These are phyloP conservation scores for Hormiphora californensis DNA, from an alignment of 37 sponge, comb jelly and placozoan species.

Conservation along the genomic window DNA sequence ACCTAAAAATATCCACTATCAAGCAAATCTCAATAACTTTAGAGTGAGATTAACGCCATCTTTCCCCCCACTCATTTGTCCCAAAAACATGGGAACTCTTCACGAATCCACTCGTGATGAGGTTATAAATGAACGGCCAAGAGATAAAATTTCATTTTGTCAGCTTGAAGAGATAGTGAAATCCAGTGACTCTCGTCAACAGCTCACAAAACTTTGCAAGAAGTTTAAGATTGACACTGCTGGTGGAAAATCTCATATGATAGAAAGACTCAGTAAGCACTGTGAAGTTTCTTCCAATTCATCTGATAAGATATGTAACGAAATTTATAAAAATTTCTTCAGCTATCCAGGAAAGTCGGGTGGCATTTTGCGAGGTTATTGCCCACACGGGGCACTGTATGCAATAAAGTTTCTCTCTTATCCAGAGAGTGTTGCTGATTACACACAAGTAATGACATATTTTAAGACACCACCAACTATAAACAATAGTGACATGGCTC, in stretches of 20 bases:
- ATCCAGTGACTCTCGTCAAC: background rate
- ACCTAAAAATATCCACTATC: background rate
- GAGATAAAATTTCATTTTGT: background rate
- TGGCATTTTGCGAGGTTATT: constrained; percentile 1
- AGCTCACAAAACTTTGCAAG: background rate
- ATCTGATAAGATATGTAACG: too few species aligned
- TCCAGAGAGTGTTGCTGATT: constrained; percentile 22
- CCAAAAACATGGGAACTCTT: background rate
- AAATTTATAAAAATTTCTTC: background rate
- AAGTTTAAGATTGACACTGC: constrained; percentile 5
- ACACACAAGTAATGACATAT: background rate
- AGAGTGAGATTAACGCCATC: background rate
- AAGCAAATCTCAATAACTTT: background rate
- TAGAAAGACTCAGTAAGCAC: background rate
- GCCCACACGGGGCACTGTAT: background rate
- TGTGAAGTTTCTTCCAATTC: constrained; percentile 18
- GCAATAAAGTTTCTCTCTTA: background rate
- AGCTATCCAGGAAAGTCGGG: constrained; percentile 13
- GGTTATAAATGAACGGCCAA: background rate
- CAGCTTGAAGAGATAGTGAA: background rate
- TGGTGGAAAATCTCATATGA: constrained; percentile 24
- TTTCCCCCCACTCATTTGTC: background rate
- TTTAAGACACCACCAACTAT: background rate
- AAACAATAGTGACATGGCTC: background rate
- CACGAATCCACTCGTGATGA: background rate